These are phyloP conservation scores for Callyntrura sp. DNA, from an alignment of 2,888 invertebrate species.

Conservation along the genomic window DNA sequence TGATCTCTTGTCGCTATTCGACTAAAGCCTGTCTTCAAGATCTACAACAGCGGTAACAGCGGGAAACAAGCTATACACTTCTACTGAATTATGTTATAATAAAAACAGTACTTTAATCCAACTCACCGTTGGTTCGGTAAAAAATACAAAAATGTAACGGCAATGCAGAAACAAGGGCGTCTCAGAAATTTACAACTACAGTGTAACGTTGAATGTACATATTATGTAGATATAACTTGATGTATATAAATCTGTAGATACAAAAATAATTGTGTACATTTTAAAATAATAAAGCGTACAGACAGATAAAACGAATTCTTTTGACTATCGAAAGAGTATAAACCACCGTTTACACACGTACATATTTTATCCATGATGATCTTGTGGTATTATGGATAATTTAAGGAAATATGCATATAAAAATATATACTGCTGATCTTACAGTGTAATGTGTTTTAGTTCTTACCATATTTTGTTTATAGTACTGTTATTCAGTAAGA, in stretches of 20 bases:
- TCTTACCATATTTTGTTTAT: conserved; percentile 47
- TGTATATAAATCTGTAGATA: conserved; percentile 66
- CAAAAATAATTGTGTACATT: conserved; percentile 34
- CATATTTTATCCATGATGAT: conserved; percentile 50
- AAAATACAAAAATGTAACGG: not conserved
- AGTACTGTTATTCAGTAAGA: not conserved
- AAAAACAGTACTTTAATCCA: conserved; percentile 43
- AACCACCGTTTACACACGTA: conserved; percentile 59
- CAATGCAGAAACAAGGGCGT: conserved; percentile 42
- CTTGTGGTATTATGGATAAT: conserved; percentile 30
- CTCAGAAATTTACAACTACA: conserved; percentile 27
- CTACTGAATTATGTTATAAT: conserved; percentile 7
- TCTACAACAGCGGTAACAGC: conserved; percentile 48
- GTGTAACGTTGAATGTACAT: conserved; percentile 19
- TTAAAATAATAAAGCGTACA: not conserved
- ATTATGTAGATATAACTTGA: conserved; percentile 26
- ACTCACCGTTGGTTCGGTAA: conserved; percentile 12
- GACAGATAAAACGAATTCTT: not conserved
- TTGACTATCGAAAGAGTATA: conserved; percentile 40
- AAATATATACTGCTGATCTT: conserved; percentile 8
- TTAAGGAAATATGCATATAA: not conserved
- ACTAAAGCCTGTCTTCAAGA: conserved; percentile 86
- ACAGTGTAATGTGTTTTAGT: conserved; percentile 17
- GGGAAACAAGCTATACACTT: conserved; percentile 13
- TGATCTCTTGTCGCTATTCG: conserved; percentile 92